phyloP scores from a whole-genome alignment of 92 coral and sea anemone genomes.

The Montipora capitata region DNA sequence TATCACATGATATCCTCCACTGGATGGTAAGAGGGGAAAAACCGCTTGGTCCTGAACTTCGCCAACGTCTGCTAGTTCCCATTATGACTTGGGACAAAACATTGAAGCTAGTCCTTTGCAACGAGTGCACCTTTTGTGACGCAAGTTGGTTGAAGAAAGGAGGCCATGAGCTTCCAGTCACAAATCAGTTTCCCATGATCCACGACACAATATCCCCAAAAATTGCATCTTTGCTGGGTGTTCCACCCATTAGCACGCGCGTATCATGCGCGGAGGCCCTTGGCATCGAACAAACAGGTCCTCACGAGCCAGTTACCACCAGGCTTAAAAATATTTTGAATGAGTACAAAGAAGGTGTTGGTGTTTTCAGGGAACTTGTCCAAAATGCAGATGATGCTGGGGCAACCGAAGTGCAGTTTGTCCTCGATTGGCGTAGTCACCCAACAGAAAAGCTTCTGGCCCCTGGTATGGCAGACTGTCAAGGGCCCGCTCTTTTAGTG shows the following conservation, averaged over 20 bases:
- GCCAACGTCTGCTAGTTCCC: conserved; percentile 79
- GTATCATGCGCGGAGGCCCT: conserved; percentile 77
- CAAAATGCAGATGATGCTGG: conserved; percentile 92
- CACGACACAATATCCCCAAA: conserved; percentile 80
- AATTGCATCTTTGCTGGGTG: conserved; percentile 85
- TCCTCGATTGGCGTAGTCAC: conserved; percentile 88
- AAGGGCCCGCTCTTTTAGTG: conserved; percentile 92
- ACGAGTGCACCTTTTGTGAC: conserved; percentile 87
- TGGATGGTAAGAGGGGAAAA: conserved; percentile 81
- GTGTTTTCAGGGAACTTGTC: conserved; percentile 81
- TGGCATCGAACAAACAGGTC: conserved; percentile 91
- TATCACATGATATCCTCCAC: conserved; percentile 78
- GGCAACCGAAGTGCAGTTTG: conserved; percentile 83
- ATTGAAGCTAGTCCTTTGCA: conserved; percentile 77
- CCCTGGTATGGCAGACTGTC: conserved; percentile 81
- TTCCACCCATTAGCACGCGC: conserved; percentile 88
- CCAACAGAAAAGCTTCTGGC: conserved; percentile 69
- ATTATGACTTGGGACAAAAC: conserved; percentile 72
- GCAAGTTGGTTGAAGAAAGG: conserved; percentile 85
- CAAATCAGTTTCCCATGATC: conserved; percentile 76
- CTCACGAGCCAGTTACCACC: conserved; percentile 87
- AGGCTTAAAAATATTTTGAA: conserved; percentile 82
- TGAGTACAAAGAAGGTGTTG: conserved; percentile 87
- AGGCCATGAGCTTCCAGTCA: conserved; percentile 68
- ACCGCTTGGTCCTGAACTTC: conserved; percentile 50